Conservation (phyloP, 1,140 invertebrate genomes). For the Caenorhabditis inopinata region DNA sequence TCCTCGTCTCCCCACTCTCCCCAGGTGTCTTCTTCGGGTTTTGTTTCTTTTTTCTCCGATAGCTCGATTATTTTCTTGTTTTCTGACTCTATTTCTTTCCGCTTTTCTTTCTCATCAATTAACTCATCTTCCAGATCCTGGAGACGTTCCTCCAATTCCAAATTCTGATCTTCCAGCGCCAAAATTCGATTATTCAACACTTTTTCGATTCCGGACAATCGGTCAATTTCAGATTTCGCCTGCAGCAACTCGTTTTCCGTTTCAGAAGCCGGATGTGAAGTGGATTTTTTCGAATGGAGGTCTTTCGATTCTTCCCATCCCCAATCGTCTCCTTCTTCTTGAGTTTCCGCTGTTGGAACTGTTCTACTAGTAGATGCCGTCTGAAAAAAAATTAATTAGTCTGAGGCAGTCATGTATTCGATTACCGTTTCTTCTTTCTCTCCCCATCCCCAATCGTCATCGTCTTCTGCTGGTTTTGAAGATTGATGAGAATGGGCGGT, state of each 20-base stretch:
- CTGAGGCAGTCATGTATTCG: too few species aligned
- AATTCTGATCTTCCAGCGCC: not conserved
- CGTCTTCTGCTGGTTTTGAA: not conserved
- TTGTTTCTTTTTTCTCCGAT: not conserved
- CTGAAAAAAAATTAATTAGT: too few species aligned
- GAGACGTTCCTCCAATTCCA: conserved; percentile 9
- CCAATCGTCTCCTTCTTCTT: not conserved
- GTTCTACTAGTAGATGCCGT: too few species aligned
- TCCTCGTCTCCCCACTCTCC: conserved; percentile 6
- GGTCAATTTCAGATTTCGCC: not conserved
- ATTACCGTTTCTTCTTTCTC: not conserved
- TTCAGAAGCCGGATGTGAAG: too few species aligned
- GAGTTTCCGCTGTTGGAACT: too few species aligned
- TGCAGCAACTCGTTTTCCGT: not conserved
- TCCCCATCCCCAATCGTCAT: conserved; percentile 22
- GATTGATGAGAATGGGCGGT: not conserved
- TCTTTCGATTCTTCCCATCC: not conserved
- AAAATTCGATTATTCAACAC: not conserved
- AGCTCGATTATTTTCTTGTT: not conserved
- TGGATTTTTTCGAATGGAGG: not conserved
- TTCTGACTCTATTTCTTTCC: not conserved
- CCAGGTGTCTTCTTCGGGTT: not conserved
- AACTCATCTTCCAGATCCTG: not conserved
- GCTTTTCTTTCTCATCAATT: not conserved
- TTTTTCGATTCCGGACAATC: not conserved